Base-by-base conservation (phyloP, 2,888 invertebrate genomes). In the Chirona hameri region DNA sequence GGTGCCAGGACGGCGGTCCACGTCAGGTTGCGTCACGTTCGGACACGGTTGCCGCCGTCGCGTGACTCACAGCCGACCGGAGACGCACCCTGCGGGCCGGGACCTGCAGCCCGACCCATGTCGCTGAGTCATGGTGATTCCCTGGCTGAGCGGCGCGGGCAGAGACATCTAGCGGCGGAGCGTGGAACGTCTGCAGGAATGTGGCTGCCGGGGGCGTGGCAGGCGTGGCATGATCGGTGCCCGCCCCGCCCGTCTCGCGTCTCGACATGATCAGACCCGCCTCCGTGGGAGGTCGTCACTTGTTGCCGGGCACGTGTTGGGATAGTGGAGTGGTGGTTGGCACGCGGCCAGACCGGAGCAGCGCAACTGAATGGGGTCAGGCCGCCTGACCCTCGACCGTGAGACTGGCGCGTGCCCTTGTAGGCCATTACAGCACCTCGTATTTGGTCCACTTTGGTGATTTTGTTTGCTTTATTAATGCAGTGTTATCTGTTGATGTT, bases 91-190 rank as follows among this genome's bases (percentile, higher is more conserved):
- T 10, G 72, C 76, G 39, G 46, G 76, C 21, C 76, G 15, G 9
- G 46, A 24, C 39, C 39, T 12, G 76, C 0, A 31, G 9, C 21
- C 21, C 29, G 27, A 24, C 27, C 18, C 3, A 1, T 46, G 5
- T 9, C 27, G 76, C 76, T 46, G 76, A 76, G 76, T 76, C 76
- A 76, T 24, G 76, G 76, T 76, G 76, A 76, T 39, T 46, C n/a
- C 72, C 72, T n/a, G 21, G 60, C 60, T 12, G 15, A 18, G 12
- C 52, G 52, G 52, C n/a, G 65, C 3, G 2, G n/a, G 65, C 65
- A 5, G n/a, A 27, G 65, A 10, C 65, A 27, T 12, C 65, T 27
- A 27, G 7, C 65, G 29, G 12, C 69, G 29, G 69, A 10, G 10
- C 7, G 69, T 0, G 27, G 29, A 29, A 27, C 69, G 7, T 14